Evolutionary conservation across 2,113 vertebrate species (phyloP).

Genomic region (Falco punctatus): DNA sequence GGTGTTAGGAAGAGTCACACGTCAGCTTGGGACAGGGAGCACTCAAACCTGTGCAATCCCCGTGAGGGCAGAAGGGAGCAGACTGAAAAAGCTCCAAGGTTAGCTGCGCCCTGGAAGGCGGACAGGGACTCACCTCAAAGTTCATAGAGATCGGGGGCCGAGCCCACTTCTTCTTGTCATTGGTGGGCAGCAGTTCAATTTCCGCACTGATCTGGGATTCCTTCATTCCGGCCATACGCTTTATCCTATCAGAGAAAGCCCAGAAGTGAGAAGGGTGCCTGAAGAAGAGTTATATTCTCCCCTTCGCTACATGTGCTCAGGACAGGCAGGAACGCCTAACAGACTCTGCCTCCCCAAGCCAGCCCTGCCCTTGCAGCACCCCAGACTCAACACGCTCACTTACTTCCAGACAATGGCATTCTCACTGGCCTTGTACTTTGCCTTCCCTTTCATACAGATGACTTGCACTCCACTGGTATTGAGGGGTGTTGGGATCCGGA

Average conservation of each 20-base stretch:
- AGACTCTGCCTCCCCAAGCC: background rate
- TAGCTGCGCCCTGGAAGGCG: background rate
- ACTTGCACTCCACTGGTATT: constrained; percentile 99
- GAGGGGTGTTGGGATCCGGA: constrained; percentile 95
- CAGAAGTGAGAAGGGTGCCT: background rate
- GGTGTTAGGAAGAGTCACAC: background rate
- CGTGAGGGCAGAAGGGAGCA: background rate
- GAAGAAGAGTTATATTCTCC: background rate
- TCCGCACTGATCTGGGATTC: constrained; percentile 99
- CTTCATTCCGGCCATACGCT: constrained; percentile 99
- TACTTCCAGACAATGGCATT: constrained; percentile 99
- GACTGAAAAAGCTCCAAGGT: background rate
- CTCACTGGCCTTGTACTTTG: constrained; percentile 99
- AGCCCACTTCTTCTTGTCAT: constrained; percentile 99
- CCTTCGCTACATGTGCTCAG: background rate
- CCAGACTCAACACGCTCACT: constrained; percentile 32
- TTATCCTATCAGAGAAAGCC: constrained; percentile 82
- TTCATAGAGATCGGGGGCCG: constrained; percentile 99
- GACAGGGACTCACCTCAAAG: constrained; percentile 87
- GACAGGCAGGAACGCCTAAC: background rate
- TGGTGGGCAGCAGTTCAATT: constrained; percentile 97
- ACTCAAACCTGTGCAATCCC: background rate
- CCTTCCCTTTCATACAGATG: constrained; percentile 99
- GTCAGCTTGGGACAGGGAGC: background rate
- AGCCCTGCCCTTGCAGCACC: background rate